Conservation (phyloP, 2,888 invertebrate species). For the Scaptomyza parva region DNA sequence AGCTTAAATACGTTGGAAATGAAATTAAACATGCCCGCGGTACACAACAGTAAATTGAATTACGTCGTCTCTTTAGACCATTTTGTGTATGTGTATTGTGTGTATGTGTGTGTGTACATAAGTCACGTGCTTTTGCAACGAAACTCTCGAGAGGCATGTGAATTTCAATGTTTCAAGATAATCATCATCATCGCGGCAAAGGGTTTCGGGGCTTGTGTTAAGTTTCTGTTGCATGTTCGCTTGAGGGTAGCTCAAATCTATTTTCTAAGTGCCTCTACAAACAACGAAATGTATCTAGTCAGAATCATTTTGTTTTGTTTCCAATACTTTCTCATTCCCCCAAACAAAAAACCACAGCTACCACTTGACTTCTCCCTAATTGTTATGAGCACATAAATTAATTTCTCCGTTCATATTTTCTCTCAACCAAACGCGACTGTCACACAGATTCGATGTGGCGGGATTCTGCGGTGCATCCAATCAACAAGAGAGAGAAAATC, state of each 20-base stretch:
- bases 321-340: conserved; percentile 1
- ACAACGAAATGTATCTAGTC: conserved; percentile 32
- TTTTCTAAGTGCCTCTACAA: conserved; percentile 11
- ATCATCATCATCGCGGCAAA: conserved; percentile 38
- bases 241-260: conserved; percentile 2
- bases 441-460: conserved; percentile 44
- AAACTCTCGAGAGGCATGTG: conserved; percentile 46
- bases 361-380: conserved; percentile 54
- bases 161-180: conserved; percentile 37
- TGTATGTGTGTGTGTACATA: conserved; percentile 38
- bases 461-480: conserved; percentile 31
- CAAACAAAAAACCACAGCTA: conserved; percentile 26
- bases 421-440: conserved; percentile 29
- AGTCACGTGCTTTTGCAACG: conserved; percentile 51
- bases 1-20: conserved; percentile 79
- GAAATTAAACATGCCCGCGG: conserved; percentile 80
- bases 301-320: conserved; percentile 7
- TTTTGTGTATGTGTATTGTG: conserved; percentile 7
- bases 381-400: conserved; percentile 49
- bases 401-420: conserved; percentile 8
- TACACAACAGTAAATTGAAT: conserved; percentile 55
- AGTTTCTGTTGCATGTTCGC: conserved; percentile 6
- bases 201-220: conserved; percentile 6
- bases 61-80: conserved; percentile 37
- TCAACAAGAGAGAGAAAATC: conserved; percentile 27